These are phyloP conservation scores for Lophius piscatorius DNA, from an alignment of 2,113 vertebrate genomes.

Conservation along the genomic window DNA sequence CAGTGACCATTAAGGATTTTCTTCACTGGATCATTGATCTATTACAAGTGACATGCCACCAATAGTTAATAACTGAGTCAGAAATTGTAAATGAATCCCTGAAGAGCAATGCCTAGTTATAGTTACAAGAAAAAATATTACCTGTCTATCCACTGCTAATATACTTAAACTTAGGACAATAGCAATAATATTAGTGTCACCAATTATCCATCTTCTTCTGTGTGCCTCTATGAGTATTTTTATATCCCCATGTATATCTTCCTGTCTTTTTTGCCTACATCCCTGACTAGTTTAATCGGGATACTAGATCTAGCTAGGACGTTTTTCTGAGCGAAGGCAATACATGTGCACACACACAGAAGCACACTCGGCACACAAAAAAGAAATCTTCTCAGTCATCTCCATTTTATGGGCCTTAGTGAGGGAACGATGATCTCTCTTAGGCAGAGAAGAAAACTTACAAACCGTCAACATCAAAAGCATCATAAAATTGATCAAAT, in stretches of 20 bases:
- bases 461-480: conserved; percentile 27
- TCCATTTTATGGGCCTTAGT: conserved; percentile 21
- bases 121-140: neutral
- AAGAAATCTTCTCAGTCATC: conserved; percentile 65
- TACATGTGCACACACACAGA: conserved; percentile 27
- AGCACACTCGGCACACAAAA: conserved; percentile 21
- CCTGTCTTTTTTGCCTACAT: conserved; percentile 16
- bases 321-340: conserved; percentile 41
- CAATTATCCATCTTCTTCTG: neutral
- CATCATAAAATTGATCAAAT: conserved; percentile 42
- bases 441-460: conserved; percentile 29
- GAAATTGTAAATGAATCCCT: too few relatives aligned
- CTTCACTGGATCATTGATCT: neutral
- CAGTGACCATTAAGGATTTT: neutral
- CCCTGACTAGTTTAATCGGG: conserved; percentile 69
- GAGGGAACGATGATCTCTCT: conserved; percentile 35
- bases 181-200: neutral
- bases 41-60: neutral
- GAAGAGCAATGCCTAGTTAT: too few relatives aligned
- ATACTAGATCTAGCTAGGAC: conserved; percentile 67
- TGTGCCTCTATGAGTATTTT: neutral
- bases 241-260: neutral
- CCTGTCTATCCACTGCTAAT: neutral
- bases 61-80: too few relatives aligned
- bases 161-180: neutral